Base-by-base conservation (phyloP, 2,113 vertebrate genomes). In the Gila orcuttii region DNA sequence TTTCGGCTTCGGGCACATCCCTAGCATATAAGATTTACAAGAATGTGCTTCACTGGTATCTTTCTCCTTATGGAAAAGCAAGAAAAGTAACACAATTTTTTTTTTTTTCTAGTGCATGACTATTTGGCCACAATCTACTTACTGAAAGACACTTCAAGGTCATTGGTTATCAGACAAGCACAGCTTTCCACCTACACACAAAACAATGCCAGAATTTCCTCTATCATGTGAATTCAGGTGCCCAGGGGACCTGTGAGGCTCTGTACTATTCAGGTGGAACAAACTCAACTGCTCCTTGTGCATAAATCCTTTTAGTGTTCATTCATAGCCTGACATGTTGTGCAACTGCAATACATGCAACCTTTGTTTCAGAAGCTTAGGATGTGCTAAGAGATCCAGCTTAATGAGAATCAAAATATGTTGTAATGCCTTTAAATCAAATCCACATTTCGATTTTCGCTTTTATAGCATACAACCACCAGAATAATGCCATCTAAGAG, bases 251-350 rank as follows among this genome's bases (percentile, higher is more conserved):
- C n/a, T 11, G 52, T 4, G 2, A 31, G 25, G 59, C 28, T 74
- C 50, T 13, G 8, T 50, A 25, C 28, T 64, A 71, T 69, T 64
- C 66, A 31, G 19, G 77, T 57, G 15, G 33, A 83, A 66, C 45
- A 31, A 79, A 79, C 75, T 75, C 8, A 36, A 28, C 45, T 21
- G 23, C 71, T 89, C 55, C 77, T 57, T 66, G 23, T 9, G 7
- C 45, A 10, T 33, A 87, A 88, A 86, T 88, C 88, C 83, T 47
- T 66, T 86, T 88, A 86, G 47, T 68, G 19, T 47, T 45, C 42
- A 55, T 76, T 90, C 86, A 87, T 57, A 64, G 17, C 10, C 52
- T 13, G 33, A 13, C 62, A 57, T 60, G 45, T 73, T 85, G 84
- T 33, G 62, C 33, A 50, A 39, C 66, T 64, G 45, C 3, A 83